These are phyloP conservation scores for Naja naja DNA, from an alignment of 2,113 vertebrate species.

Conservation along the genomic window DNA sequence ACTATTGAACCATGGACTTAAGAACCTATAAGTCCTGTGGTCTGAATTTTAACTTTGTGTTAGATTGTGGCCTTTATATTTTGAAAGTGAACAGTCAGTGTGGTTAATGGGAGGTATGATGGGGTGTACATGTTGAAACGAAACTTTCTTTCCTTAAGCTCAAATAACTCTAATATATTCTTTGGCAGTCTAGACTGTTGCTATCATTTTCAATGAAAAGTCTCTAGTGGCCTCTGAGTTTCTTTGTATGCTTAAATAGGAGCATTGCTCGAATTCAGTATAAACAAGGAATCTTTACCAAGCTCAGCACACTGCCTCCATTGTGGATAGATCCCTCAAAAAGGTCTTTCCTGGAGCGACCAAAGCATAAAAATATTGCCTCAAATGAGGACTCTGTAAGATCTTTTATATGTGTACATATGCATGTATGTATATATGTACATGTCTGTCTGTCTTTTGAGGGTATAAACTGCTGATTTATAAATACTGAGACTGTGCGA, in stretches of 20 bases:
- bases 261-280: constrained; percentile 36
- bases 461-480: constrained; percentile 42
- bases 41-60: neutral
- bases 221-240: constrained; percentile 25
- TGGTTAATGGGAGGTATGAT: neutral
- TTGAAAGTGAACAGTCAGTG: constrained; percentile 26
- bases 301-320: constrained; percentile 34
- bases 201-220: constrained; percentile 43
- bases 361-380: constrained; percentile 24
- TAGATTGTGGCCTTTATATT: neutral
- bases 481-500: constrained; percentile 40
- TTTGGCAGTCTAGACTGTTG: constrained; percentile 34
- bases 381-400: neutral
- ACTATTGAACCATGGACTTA: neutral
- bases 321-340: constrained; percentile 30
- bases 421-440: neutral
- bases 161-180: constrained; percentile 25
- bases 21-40: neutral
- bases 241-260: constrained; percentile 35
- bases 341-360: constrained; percentile 42
- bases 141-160: constrained; percentile 34
- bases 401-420: constrained; percentile 9
- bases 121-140: constrained; percentile 27
- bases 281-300: constrained; percentile 52
- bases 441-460: neutral